These are phyloP conservation scores for Cephus cinctus DNA, from an alignment of 1,140 invertebrate genomes.

Conservation along the genomic window DNA sequence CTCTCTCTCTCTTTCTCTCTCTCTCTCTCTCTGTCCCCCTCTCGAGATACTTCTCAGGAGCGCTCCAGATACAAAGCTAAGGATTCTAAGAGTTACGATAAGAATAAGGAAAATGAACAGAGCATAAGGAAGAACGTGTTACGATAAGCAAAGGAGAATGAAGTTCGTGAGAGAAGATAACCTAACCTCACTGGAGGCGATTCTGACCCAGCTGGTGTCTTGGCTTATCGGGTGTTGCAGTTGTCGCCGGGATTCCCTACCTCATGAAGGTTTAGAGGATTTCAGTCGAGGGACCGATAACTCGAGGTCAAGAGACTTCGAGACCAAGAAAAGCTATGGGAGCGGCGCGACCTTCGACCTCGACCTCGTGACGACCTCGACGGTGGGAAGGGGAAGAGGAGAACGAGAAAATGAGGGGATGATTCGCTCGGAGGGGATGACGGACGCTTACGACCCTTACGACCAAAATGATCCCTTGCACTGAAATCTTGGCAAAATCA, in stretches of 20 bases:
- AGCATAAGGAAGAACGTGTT: neutral
- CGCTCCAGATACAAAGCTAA: too few species aligned
- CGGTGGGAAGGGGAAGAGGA: neutral
- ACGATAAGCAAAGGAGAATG: neutral
- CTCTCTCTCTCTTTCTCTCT: too few species aligned
- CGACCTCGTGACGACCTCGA: neutral
- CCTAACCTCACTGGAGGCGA: neutral
- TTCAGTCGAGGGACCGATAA: neutral
- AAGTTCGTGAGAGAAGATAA: neutral
- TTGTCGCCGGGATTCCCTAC: conserved; percentile 51
- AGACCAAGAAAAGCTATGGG: neutral
- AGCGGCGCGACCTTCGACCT: too few species aligned
- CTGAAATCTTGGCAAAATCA: too few species aligned
- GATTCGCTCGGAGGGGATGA: too few species aligned
- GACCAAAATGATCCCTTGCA: too few species aligned
- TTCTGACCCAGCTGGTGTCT: neutral
- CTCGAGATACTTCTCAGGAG: too few species aligned
- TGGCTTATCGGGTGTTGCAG: conserved; percentile 45
- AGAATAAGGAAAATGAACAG: neutral
- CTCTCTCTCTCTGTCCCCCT: too few species aligned
- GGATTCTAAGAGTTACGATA: too few species aligned
- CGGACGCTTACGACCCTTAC: too few species aligned
- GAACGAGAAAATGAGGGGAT: too few species aligned
- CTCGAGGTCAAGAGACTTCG: neutral
- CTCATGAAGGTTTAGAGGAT: conserved; percentile 55